These are phyloP conservation scores for Taenioides sp. DNA, from an alignment of 2,797 vertebrate species.

Conservation along the genomic window DNA sequence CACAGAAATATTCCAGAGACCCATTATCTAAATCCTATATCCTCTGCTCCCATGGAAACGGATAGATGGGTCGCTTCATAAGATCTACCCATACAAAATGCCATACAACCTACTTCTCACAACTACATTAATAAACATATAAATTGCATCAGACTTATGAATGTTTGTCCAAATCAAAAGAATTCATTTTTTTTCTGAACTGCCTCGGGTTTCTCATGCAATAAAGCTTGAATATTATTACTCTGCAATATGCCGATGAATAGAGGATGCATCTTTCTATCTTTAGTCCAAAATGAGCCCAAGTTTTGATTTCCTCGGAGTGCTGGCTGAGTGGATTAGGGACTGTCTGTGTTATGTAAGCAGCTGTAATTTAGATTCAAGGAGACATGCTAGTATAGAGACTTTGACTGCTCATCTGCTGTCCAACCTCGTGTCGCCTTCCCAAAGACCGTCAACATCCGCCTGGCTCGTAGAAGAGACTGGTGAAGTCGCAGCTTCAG, in stretches of 20 bases:
- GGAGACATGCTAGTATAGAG: conserved; percentile 16
- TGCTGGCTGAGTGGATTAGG: conserved; percentile 19
- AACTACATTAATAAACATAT: conserved; percentile 4
- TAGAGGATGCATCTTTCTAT: background rate
- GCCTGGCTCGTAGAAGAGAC: conserved; percentile 26
- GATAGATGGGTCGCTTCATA: background rate
- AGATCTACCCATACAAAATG: background rate
- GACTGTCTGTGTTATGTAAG: conserved; percentile 30
- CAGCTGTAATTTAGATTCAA: conserved; percentile 15
- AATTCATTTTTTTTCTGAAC: background rate
- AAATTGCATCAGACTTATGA: conserved; percentile 13
- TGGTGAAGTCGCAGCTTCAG: conserved; percentile 32
- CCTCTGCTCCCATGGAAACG: background rate
- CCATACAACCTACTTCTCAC: background rate
- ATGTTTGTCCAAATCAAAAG: conserved; percentile 4
- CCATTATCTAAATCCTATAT: background rate
- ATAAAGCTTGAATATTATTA: conserved; percentile 2
- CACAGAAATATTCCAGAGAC: background rate
- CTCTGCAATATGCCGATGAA: background rate
- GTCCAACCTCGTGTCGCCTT: conserved; percentile 36
- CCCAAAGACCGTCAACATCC: conserved; percentile 38
- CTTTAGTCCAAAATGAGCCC: conserved; percentile 2
- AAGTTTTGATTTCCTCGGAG: conserved; percentile 22
- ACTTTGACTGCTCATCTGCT: conserved; percentile 28
- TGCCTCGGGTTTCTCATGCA: conserved; percentile 1